phyloP scores from a whole-genome alignment of 2,797 vertebrate genomes.

The Neosilurus mollespiculum region DNA sequence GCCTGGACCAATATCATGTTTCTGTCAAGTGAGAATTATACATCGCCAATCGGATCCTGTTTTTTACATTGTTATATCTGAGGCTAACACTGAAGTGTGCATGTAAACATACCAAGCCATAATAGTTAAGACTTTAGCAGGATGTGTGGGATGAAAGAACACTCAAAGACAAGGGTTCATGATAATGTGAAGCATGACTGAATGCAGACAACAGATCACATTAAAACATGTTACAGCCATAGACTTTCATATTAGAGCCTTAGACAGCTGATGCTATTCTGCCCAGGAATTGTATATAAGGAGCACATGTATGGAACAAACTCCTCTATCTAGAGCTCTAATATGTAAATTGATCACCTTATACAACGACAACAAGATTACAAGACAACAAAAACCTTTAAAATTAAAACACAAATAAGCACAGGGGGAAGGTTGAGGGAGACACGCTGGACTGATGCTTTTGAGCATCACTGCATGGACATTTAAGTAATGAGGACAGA shows the following conservation, averaged over 20 bases:
- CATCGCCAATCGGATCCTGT: not conserved
- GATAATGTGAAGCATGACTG: not conserved
- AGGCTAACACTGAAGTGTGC: not conserved
- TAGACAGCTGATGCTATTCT: not conserved
- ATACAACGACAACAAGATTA: not conserved
- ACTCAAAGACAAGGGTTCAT: not conserved
- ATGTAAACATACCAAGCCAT: not conserved
- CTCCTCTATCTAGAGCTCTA: not conserved
- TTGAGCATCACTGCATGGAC: not conserved
- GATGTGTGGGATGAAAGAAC: not conserved
- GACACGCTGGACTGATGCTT: not conserved
- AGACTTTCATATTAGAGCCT: slow-evolving; percentile 15
- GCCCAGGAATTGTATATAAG: not conserved
- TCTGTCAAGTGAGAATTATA: not conserved
- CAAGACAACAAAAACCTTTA: slow-evolving; percentile 2
- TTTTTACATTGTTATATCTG: not conserved
- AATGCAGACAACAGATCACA: slow-evolving; percentile 1
- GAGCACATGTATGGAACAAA: not conserved
- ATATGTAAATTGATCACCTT: not conserved
- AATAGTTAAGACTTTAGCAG: not conserved
- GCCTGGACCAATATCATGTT: not conserved
- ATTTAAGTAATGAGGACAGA: not conserved
- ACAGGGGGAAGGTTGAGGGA: not conserved
- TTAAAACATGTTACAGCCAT: not conserved
- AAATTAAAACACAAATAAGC: slow-evolving; percentile 17